phyloP scores from a whole-genome alignment of 2,113 vertebrate genomes.

The Syngnathus scovelli region DNA sequence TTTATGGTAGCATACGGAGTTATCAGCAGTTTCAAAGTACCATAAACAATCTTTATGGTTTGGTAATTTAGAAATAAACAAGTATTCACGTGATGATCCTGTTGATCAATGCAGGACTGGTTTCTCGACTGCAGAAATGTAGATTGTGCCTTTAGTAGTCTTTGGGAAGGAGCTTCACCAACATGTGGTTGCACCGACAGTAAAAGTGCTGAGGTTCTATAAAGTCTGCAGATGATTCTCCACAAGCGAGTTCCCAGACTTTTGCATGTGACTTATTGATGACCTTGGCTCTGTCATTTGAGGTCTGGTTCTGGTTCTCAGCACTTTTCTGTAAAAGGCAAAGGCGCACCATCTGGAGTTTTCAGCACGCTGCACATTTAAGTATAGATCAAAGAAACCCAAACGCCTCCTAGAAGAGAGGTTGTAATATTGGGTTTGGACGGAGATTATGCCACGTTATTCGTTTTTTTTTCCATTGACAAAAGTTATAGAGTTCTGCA shows the following conservation, averaged over 20 bases:
- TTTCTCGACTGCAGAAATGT: not conserved
- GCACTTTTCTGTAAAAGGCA: slow-evolving; percentile 26
- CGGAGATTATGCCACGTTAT: not conserved
- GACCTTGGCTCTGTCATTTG: slow-evolving; percentile 27
- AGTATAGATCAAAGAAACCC: slow-evolving; percentile 38
- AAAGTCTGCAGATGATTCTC: slow-evolving; percentile 19
- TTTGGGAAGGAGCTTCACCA: slow-evolving; percentile 4
- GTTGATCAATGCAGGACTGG: not conserved
- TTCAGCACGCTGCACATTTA: not conserved
- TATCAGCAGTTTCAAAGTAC: slow-evolving; percentile 8
- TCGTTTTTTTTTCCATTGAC: slow-evolving; percentile 7
- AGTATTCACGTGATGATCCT: not conserved
- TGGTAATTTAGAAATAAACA: not conserved
- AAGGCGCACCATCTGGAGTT: slow-evolving; percentile 23
- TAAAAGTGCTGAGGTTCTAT: slow-evolving; percentile 24
- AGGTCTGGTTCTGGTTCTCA: slow-evolving; percentile 7
- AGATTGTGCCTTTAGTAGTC: not conserved
- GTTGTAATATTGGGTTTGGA: slow-evolving; percentile 18
- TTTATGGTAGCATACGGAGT: slow-evolving; percentile 12
- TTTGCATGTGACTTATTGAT: slow-evolving; percentile 14
- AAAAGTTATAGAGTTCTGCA: not conserved
- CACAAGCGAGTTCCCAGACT: slow-evolving; percentile 7
- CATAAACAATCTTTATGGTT: slow-evolving; percentile 4
- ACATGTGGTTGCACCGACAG: slow-evolving; percentile 23
- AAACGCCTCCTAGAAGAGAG: slow-evolving; percentile 7